Conservation (phyloP, 2,113 vertebrate species). For the Mola mola region DNA sequence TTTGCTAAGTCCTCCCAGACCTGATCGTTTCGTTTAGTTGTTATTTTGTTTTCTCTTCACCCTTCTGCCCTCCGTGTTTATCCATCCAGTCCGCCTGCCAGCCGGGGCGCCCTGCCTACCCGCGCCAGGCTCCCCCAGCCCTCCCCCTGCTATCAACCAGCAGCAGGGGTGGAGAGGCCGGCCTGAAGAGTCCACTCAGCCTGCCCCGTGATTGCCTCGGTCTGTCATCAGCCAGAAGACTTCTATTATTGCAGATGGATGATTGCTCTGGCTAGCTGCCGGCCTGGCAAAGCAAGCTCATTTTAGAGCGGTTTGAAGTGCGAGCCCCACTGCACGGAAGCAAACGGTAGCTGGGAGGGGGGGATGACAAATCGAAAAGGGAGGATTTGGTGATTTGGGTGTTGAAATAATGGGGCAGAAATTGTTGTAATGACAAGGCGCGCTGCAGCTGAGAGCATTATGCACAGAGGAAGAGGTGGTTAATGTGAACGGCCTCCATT, state of each 20-base stretch:
- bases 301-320: slow-evolving; percentile 73
- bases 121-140: slow-evolving; percentile 27
- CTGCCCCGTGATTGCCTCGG: slow-evolving; percentile 75
- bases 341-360: slow-evolving; percentile 18
- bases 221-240: slow-evolving; percentile 78
- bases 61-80: slow-evolving; percentile 36
- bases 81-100: slow-evolving; percentile 26
- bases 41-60: slow-evolving; percentile 1
- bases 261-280: slow-evolving; percentile 77
- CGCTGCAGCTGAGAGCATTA: slow-evolving; percentile 47
- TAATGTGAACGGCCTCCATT: slow-evolving; percentile 67
- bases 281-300: slow-evolving; percentile 73
- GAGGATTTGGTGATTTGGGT: slow-evolving; percentile 64
- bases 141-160: slow-evolving; percentile 66
- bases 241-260: slow-evolving; percentile 80
- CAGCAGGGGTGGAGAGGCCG: slow-evolving; percentile 72
- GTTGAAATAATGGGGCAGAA: slow-evolving; percentile 70
- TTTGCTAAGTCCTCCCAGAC: not conserved
- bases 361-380: slow-evolving; percentile 13
- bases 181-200: slow-evolving; percentile 76
- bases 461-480: slow-evolving; percentile 58
- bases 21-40: not conserved
- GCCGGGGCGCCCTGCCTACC: slow-evolving; percentile 1
- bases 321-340: slow-evolving; percentile 45
- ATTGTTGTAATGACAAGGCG: slow-evolving; percentile 70